Conservation (phyloP, 2,888 invertebrate species). For the Sinopyrophorus schimmeli region DNA sequence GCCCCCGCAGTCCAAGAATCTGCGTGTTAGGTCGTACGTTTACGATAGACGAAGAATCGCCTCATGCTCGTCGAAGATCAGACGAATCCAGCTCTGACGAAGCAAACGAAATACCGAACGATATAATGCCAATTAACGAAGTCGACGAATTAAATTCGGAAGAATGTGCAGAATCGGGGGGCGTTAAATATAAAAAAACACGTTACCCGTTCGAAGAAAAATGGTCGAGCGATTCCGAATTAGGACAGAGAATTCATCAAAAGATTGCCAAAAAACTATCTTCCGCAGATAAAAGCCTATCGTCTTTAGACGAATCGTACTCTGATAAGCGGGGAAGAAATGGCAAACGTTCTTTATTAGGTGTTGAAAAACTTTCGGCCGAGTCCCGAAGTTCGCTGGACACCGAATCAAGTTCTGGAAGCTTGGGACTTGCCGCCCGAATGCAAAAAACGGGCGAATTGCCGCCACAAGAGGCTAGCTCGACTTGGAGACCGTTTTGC, state of each 20-base stretch:
- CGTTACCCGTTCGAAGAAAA: conserved; percentile 56
- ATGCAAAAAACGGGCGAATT: conserved; percentile 60
- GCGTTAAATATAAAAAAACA: conserved; percentile 43
- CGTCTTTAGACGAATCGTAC: conserved; percentile 51
- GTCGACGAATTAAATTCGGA: conserved; percentile 33
- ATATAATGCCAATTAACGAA: conserved; percentile 48
- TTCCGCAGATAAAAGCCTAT: conserved; percentile 51
- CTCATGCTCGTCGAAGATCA: conserved; percentile 39
- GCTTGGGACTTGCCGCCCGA: conserved; percentile 70
- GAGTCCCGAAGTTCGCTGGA: conserved; percentile 75
- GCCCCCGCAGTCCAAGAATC: conserved; percentile 52
- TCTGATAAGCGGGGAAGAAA: conserved; percentile 42
- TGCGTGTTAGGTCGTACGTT: conserved; percentile 54
- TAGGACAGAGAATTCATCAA: conserved; percentile 51
- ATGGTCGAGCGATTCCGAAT: conserved; percentile 55
- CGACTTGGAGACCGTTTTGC: conserved; percentile 83
- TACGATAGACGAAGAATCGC: conserved; percentile 54
- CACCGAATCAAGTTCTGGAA: conserved; percentile 76
- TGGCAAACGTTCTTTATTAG: conserved; percentile 45
- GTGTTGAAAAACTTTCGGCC: conserved; percentile 56
- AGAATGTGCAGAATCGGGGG: conserved; percentile 33
- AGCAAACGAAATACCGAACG: conserved; percentile 49
- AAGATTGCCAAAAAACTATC: conserved; percentile 53
- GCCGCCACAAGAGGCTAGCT: conserved; percentile 68
- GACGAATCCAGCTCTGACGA: conserved; percentile 44